Evolutionary conservation across 2,888 invertebrate species (phyloP).

Genomic region (Papilio elwesi): DNA sequence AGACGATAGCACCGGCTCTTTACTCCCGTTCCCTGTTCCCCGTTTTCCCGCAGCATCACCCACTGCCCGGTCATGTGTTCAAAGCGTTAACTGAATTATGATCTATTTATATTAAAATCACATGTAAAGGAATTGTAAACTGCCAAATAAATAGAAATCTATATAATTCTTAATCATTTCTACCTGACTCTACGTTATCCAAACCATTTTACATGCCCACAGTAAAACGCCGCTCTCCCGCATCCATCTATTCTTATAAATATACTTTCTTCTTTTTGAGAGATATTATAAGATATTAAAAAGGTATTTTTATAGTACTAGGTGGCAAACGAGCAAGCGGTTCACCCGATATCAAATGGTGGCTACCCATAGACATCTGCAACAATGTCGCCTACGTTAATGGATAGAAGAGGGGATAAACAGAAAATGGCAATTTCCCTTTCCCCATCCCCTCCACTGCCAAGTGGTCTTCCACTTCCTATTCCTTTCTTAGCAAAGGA

Average conservation of each 20-base stretch:
- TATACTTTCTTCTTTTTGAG: too few relatives aligned
- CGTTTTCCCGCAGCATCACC: constrained; percentile 2
- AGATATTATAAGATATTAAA: too few relatives aligned
- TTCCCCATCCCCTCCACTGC: too few relatives aligned
- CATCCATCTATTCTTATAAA: not conserved
- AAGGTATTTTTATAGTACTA: too few relatives aligned
- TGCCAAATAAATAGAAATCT: constrained; percentile 42
- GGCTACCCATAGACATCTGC: too few relatives aligned
- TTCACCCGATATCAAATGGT: too few relatives aligned
- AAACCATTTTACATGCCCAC: not conserved
- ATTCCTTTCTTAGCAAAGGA: too few relatives aligned
- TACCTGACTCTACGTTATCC: constrained; percentile 22
- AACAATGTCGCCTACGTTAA: too few relatives aligned
- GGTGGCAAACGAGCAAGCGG: too few relatives aligned
- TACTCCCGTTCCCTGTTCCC: constrained; percentile 37
- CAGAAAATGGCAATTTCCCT: too few relatives aligned
- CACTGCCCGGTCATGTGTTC: constrained; percentile 30
- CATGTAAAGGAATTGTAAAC: constrained; percentile 40
- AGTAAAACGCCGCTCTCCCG: not conserved
- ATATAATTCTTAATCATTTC: constrained; percentile 35
- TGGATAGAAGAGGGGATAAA: too few relatives aligned
- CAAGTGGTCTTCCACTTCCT: too few relatives aligned
- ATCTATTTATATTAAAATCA: constrained; percentile 35
- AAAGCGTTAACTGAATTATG: constrained; percentile 16
- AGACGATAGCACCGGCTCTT: constrained; percentile 43